Base-by-base conservation (phyloP, 2,113 vertebrate genomes). In the Malurus cyaneus region DNA sequence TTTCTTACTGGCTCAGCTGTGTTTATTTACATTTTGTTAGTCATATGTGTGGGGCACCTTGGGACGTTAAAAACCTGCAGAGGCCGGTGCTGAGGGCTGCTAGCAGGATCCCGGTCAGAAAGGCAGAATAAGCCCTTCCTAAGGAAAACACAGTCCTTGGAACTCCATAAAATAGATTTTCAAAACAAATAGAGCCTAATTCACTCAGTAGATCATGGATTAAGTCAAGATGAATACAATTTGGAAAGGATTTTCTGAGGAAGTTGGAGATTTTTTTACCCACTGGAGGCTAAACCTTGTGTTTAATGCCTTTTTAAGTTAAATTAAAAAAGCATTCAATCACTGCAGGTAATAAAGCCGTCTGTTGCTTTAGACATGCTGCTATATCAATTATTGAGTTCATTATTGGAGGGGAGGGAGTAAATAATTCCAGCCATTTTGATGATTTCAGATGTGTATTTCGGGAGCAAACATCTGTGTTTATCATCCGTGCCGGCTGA, bases 191-290 rank as follows among this genome's bases (percentile, higher is more conserved):
- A 98, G 89, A 92, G 94, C 95, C 97, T 98, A 97, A 98, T 98
- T 98, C 97, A 94, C 97, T 98, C 95, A 93, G 97, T 97, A 96
- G 98, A 98, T 97, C 92, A 89, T 95, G 97, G 98, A 98, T 98
- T 98, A 98, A 98, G 97, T 98, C 97, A 98, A 98, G 98, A 98
- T 98, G 98, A 98, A 98, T 97, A 97, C 97, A 98, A 98, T 98
- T 98, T 98, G 97, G 97, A 96, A 97, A 97, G 97, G 98, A 97
- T 98, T 98, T 98, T 97, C 97, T 97, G 96, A 98, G 98, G 98
- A 98, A 98, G 97, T 98, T 31, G 79, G 96, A 97, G 97, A 97
- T 97, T 98, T 97, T 97, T 97, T 97, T 95, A 96, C 96, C 97
- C 96, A 97, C 97, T 98, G 94, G 95, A 97, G 97, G 97, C 97